Evolutionary conservation across 2,113 vertebrate genomes (phyloP), one percentile per base, ranked within the genome.

Genomic region (Clinocottus analis): DNA sequence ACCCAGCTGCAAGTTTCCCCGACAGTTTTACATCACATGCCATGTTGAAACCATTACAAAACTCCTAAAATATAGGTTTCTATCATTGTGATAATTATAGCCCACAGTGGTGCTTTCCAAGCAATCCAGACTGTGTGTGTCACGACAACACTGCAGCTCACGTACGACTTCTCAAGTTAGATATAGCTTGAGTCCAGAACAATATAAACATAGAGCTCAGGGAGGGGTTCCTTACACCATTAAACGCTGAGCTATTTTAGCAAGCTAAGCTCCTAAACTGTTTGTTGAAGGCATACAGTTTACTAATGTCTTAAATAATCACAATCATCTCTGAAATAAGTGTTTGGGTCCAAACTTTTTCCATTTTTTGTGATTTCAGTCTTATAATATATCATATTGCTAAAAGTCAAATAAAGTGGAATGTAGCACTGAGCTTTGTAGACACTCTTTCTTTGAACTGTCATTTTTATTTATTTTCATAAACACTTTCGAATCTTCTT

Each of bases 41-140:
- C 80, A 81, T 83, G 71, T 79, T 68, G 85, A 78, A 70, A 58
- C 49, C 11, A 69, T 86, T 76, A 88, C 82, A 78, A 80, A 82
- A 70, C 37, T 85, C 13, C 43, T 66, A 77, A 91, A 92, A 82
- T 90, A 82, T 76, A 77, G 70, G 79, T 82, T 87, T 89, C 25
- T 79, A 21, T 82, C 61, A 69, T 51, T 66, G 55, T 37, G 63
- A 63, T 87, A 87, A 91, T 89, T 86, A 89, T 62, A 90, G 79
- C 47, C 56, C 59, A 16, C 13, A 37, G 70, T 29, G 55, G 75
- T 83, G 85, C 51, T 82, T 77, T 88, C 73, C 59, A 72, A 27
- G 72, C 72, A 25, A 72, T 1, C 67, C 51, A 61, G 69, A 72
- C 67, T 67, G 51, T 7, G 45, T 19, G 21, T 76, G 21, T 78